phyloP scores from a whole-genome alignment of 2,797 vertebrate genomes.

The Gymnoscopelus microlampas region DNA sequence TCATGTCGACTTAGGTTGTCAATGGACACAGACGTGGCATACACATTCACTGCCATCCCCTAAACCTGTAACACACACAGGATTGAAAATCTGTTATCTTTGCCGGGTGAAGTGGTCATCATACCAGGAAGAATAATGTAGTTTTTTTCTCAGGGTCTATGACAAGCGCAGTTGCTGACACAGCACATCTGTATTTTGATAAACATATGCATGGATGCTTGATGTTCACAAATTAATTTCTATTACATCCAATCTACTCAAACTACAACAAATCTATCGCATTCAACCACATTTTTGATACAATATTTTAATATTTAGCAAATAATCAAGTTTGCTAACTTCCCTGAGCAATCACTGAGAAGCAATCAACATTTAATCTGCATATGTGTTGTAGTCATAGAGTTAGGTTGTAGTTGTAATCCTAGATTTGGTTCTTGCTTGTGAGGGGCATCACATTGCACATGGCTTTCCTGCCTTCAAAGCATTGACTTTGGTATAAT shows the following conservation, averaged over 20 bases:
- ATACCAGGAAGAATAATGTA: no score
- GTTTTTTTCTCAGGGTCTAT: no score
- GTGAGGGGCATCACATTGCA: slow-evolving; percentile 48
- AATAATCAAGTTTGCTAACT: slow-evolving; percentile 22
- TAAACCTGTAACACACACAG: slow-evolving; percentile 51
- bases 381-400: background rate
- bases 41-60: slow-evolving; percentile 98
- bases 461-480: slow-evolving; percentile 51
- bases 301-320: background rate
- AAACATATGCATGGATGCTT: no score
- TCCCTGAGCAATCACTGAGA: background rate
- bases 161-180: no score
- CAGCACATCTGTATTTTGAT: no score
- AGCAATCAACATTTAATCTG: slow-evolving; percentile 52
- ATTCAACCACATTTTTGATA: background rate
- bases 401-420: slow-evolving; percentile 53
- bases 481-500: background rate
- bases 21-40: slow-evolving; percentile 95
- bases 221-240: no score
- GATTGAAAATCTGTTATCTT: background rate
- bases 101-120: no score
- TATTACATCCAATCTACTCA: no score
- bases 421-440: slow-evolving; percentile 50
- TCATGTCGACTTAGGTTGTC: slow-evolving; percentile 99
- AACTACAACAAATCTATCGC: no score